Evolutionary conservation across 1,140 invertebrate genomes (phyloP).

Genomic region (Vanessa tameamea): DNA sequence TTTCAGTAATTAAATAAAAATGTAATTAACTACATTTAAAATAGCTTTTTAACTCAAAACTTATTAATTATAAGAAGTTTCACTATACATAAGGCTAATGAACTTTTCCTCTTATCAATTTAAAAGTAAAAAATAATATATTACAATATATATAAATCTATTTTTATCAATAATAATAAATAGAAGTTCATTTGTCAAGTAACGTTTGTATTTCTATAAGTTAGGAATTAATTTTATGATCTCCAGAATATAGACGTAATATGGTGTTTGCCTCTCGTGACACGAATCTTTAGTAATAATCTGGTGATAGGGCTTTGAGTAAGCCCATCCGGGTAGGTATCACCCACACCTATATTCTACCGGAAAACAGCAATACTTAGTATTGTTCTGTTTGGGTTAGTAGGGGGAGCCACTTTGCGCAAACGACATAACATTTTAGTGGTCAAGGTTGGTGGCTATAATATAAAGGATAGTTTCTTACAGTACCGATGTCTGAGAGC

Average conservation of each 20-base stretch:
- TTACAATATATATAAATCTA: background rate
- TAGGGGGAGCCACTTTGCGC: too few relatives aligned
- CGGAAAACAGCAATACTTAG: too few relatives aligned
- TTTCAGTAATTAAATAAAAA: constrained; percentile 13
- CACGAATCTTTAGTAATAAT: too few relatives aligned
- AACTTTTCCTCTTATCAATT: background rate
- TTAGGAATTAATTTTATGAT: constrained; percentile 72
- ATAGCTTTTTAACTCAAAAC: constrained; percentile 13
- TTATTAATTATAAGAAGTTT: background rate
- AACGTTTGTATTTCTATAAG: constrained; percentile 52
- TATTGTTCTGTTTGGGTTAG: too few relatives aligned
- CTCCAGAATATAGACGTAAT: constrained; percentile 33
- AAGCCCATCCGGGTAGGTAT: too few relatives aligned
- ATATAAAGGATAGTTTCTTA: too few relatives aligned
- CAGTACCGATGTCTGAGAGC: too few relatives aligned
- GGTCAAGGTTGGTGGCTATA: too few relatives aligned
- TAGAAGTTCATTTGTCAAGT: constrained; percentile 4
- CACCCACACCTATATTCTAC: too few relatives aligned
- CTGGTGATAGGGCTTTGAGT: too few relatives aligned
- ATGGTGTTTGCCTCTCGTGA: constrained; percentile 9
- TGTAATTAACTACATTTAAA: constrained; percentile 13
- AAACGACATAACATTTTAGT: too few relatives aligned
- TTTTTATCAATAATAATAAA: constrained; percentile 4
- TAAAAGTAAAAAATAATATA: constrained; percentile 2
- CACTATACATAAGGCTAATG: constrained; percentile 5